Conservation (phyloP, 2,888 invertebrate species). For the Sialis lutaria region DNA sequence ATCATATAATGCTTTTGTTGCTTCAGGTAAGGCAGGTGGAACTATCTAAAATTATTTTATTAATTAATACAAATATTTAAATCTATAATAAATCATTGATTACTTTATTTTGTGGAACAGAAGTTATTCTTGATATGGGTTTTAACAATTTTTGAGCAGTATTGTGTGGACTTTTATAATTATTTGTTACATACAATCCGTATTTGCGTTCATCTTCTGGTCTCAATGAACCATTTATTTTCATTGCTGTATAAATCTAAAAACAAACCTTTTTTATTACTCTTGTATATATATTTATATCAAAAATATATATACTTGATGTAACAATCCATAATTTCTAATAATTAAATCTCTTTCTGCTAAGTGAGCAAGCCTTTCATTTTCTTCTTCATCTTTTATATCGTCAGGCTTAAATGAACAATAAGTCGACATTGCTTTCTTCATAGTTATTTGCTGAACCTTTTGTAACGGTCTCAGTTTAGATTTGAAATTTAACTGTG, state of each 20-base stretch:
- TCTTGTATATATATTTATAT: background rate
- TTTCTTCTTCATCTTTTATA: slow-evolving; percentile 54
- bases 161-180: background rate
- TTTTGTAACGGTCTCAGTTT: slow-evolving; percentile 2
- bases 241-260: slow-evolving; percentile 45
- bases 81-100: too few species aligned
- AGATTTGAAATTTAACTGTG: slow-evolving; percentile 1
- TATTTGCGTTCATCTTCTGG: slow-evolving; percentile 49
- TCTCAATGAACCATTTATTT: slow-evolving; percentile 44
- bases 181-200: slow-evolving; percentile 32
- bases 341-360: slow-evolving; percentile 53
- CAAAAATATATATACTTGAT: slow-evolving; percentile 28
- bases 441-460: background rate
- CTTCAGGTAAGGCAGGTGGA: slow-evolving; percentile 4
- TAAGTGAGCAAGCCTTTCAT: slow-evolving; percentile 42
- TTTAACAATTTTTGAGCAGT: background rate
- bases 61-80: background rate
- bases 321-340: slow-evolving; percentile 49
- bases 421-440: background rate
- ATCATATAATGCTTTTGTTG: slow-evolving; percentile 5
- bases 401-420: slow-evolving; percentile 43
- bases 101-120: too few species aligned
- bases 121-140: background rate
- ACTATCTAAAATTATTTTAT: background rate
- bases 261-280: background rate